A percentile compares a stretch with the other conserved stretches of the same genome.
Evolutionary conservation across 2,888 invertebrate genomes (phyloP).

Genomic region (Caenorhabditis macrosperma): DNA sequence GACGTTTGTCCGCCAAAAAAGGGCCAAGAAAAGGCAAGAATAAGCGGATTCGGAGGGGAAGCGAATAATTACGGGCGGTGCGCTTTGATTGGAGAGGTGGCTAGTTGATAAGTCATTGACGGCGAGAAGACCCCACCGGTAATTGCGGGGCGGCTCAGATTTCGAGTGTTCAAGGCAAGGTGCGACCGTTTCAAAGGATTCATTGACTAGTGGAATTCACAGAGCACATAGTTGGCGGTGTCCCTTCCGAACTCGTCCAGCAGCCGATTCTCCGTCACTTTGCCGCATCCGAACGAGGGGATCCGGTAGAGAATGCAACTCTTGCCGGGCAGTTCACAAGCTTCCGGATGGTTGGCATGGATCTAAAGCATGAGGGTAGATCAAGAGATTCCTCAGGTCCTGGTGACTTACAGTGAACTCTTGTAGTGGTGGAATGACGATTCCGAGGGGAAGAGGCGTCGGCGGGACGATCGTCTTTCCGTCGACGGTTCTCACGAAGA

Average conservation of each 20-base stretch:
- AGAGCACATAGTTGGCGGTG: constrained; percentile 18
- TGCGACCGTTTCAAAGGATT: too few relatives aligned
- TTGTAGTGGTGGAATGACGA: constrained; percentile 3
- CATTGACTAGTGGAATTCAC: constrained; percentile 11
- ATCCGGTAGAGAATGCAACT: constrained; percentile 15
- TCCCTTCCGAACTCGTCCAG: constrained; percentile 21
- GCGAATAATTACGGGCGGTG: not conserved
- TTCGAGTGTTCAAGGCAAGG: too few relatives aligned
- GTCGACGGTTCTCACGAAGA: constrained; percentile 10
- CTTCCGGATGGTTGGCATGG: not conserved
- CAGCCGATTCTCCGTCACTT: constrained; percentile 21
- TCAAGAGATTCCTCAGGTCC: too few relatives aligned
- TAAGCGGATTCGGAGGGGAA: not conserved
- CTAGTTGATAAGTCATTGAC: not conserved
- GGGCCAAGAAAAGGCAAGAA: not conserved
- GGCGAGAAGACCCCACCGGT: too few relatives aligned
- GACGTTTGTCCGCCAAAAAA: constrained; percentile 3
- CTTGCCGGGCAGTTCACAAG: constrained; percentile 1
- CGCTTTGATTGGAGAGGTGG: not conserved
- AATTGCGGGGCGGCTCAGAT: too few relatives aligned
- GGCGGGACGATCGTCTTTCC: not conserved
- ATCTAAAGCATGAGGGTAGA: constrained; percentile 7
- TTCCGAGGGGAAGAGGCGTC: constrained; percentile 10
- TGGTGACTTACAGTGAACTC: constrained; percentile 7
- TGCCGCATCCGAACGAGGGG: constrained; percentile 19